Base-by-base conservation (phyloP, 2,113 vertebrate species). In the Gobius niger region DNA sequence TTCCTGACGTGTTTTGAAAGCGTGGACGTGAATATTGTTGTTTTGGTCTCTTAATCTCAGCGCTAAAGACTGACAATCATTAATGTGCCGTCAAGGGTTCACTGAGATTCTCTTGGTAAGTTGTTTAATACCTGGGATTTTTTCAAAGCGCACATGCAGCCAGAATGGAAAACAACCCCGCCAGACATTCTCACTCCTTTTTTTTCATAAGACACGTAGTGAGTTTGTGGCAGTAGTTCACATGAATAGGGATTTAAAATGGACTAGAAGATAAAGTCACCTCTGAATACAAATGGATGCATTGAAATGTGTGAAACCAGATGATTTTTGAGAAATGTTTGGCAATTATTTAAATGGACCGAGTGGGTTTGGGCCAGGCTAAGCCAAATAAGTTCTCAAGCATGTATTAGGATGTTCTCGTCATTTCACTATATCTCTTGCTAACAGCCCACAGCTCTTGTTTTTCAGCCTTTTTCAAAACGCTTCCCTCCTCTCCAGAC, bases 1-100 rank as follows among this genome's bases (percentile, higher is more conserved):
- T 82, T 79, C 73, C 82, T 71, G 72, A 34, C 70, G 79, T 81
- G 68, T 68, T 80, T 86, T 70, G 57, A 67, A 67, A 66, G 76
- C 67, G 63, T 53, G 12, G 34, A 83, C n/a, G 65, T 74, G 70
- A 81, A 65, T 46, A 67, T 70, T 80, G 72, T 76, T 76, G 53
- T 65, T 47, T 41, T 6, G 0, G 51, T 63, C 51, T 57, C 44
- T 61, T 60, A 63, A 40, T 14, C 44, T 59, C 14, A 2, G 46
- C n/a, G 3, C 14, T 46, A 34, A 68, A 46, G 44, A 52, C 3
- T 71, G 47, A 78, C 42, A 67, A 12, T 47, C 7, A 6, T 15
- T 11, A 24, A 65, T 15, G 47, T 52, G 67, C 11, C 12, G 9
- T 47, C 44, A 41, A 70, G 65, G 16, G 34, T n/a, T 19, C 41